Conservation (phyloP, 35 echinoderm and acorn worm species). For the Chiridota heheva region DNA sequence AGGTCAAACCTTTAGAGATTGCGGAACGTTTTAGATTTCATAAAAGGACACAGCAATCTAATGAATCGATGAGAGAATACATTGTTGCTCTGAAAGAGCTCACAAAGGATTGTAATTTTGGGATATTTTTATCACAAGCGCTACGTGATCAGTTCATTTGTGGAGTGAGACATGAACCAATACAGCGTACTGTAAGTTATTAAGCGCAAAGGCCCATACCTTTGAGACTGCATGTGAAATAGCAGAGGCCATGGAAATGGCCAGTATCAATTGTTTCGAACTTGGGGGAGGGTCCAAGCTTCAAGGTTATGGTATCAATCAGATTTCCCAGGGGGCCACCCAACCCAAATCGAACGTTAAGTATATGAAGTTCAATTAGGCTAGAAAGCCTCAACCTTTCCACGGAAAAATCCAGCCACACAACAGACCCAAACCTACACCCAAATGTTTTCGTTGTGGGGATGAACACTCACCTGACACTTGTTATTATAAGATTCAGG, state of each 20-base stretch:
- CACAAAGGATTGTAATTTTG: slow-evolving; percentile 27
- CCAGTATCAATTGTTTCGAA: not conserved
- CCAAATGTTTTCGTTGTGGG: too few relatives aligned
- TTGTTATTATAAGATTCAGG: too few relatives aligned
- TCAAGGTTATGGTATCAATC: not conserved
- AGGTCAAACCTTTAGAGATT: not conserved
- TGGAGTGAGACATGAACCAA: not conserved
- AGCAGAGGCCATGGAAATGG: slow-evolving; percentile 6
- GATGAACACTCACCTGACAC: too few relatives aligned
- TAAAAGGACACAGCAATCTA: slow-evolving; percentile 1
- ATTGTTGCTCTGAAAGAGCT: slow-evolving; percentile 21
- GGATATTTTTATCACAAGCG: slow-evolving; percentile 14
- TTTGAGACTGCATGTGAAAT: slow-evolving; percentile 1
- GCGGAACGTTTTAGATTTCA: slow-evolving; percentile 23
- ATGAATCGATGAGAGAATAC: not conserved
- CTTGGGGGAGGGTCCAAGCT: not conserved
- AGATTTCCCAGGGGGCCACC: too few relatives aligned
- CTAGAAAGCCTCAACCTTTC: too few relatives aligned
- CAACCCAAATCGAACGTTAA: too few relatives aligned
- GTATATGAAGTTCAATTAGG: too few relatives aligned
- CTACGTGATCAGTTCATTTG: slow-evolving; percentile 30
- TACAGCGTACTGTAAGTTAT: slow-evolving; percentile 24
- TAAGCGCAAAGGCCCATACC: not conserved
- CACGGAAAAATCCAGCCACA: too few relatives aligned
- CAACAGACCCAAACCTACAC: too few relatives aligned